Evolutionary conservation across 2,113 vertebrate genomes (phyloP).

Genomic region (Cygnus atratus): DNA sequence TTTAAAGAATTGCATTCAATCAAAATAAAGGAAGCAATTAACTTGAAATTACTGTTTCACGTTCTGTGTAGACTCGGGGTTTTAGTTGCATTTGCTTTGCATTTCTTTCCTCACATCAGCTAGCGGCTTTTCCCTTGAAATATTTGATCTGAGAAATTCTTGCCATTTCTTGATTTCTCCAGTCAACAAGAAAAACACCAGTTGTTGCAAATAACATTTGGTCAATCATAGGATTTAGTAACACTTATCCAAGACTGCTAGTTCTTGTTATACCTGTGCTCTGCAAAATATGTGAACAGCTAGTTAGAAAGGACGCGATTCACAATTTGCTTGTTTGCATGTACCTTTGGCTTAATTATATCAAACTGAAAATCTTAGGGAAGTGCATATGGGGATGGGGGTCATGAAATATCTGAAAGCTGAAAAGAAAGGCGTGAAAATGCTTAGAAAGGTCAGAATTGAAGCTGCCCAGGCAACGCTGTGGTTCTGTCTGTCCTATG

Average conservation of each 20-base stretch:
- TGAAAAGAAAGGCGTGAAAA: not conserved
- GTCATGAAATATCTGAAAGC: not conserved
- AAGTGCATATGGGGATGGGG: accelerated
- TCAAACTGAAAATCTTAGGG: not conserved
- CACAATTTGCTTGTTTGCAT: not conserved
- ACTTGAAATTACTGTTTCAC: not conserved
- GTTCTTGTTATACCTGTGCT: not conserved
- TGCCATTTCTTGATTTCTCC: not conserved
- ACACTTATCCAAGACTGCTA: not conserved
- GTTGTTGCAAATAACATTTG: not conserved
- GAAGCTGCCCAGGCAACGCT: not conserved
- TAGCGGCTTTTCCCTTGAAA: not conserved
- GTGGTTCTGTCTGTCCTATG: not conserved
- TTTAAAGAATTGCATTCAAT: not conserved
- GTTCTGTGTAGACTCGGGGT: not conserved
- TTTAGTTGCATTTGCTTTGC: not conserved
- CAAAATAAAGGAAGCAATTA: not conserved
- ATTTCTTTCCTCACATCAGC: not conserved
- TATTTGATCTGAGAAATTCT: not conserved
- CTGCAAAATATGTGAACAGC: not conserved
- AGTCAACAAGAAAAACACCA: not conserved
- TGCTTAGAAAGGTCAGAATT: not conserved
- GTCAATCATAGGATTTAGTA: not conserved
- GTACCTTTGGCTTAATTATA: not conserved
- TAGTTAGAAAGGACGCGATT: not conserved